A percentile compares a stretch with the other conserved stretches of the same genome.
These are phyloP conservation scores for Thinocorus orbignyianus DNA, from an alignment of 2,113 vertebrate genomes.

Conservation along the genomic window DNA sequence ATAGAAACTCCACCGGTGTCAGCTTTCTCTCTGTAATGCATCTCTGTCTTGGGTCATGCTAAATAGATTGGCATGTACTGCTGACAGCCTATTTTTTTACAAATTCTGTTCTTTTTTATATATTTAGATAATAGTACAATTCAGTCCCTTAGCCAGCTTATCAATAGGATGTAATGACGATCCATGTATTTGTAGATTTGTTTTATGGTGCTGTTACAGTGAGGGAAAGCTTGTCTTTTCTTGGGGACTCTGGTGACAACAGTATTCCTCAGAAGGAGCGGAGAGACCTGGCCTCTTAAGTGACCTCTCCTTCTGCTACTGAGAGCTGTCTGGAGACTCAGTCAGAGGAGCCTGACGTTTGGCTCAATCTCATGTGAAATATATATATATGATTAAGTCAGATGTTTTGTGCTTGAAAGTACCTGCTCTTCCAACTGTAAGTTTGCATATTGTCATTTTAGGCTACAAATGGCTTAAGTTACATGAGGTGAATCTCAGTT, in stretches of 20 bases:
- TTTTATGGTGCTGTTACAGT: neutral
- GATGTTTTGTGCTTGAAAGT: neutral
- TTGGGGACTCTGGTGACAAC: neutral
- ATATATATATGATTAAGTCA: neutral
- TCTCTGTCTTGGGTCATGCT: conserved; percentile 41
- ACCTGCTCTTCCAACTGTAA: neutral
- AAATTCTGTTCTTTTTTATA: neutral
- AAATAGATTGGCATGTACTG: conserved; percentile 48
- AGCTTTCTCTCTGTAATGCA: conserved; percentile 49
- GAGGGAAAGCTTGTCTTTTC: neutral
- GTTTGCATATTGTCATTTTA: neutral
- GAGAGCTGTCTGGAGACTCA: neutral
- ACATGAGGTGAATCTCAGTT: neutral
- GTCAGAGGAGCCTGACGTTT: neutral
- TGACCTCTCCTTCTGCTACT: neutral
- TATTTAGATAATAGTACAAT: neutral
- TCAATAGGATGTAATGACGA: neutral
- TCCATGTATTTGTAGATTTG: neutral
- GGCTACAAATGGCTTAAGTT: neutral
- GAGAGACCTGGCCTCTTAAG: neutral
- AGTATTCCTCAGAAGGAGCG: neutral
- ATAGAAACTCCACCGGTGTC: conserved; percentile 27
- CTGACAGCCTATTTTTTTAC: conserved; percentile 40
- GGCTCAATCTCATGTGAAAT: neutral
- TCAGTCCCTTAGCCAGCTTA: neutral